phyloP scores from a whole-genome alignment of 2,113 vertebrate genomes.

The Tetrao urogallus region DNA sequence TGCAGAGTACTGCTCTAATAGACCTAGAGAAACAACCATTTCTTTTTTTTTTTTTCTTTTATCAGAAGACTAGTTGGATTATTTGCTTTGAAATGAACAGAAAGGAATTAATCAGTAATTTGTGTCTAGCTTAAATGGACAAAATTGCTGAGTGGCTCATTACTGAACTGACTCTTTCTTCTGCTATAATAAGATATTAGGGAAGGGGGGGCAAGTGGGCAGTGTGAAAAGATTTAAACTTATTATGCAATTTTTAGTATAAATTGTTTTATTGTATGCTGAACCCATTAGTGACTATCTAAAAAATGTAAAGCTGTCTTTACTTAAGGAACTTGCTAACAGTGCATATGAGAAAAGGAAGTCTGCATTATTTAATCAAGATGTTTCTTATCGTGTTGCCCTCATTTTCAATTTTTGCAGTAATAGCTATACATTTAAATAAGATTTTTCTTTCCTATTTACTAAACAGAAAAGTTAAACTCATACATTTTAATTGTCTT shows the following conservation, averaged over 20 bases:
- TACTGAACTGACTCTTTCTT: conserved; percentile 41
- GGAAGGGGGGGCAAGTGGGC: neutral
- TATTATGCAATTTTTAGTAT: conserved; percentile 15
- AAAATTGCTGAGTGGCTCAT: neutral
- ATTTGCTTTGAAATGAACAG: neutral
- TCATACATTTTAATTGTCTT: neutral
- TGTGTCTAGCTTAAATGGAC: neutral
- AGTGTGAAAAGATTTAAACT: neutral
- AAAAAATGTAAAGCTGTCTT: neutral
- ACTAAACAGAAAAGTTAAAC: neutral
- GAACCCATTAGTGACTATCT: neutral
- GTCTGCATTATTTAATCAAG: neutral
- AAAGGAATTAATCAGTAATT: neutral
- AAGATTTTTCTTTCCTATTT: neutral
- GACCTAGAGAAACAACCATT: neutral
- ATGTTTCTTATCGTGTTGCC: neutral
- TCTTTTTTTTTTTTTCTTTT: neutral
- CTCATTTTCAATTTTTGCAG: neutral
- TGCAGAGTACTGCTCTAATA: neutral
- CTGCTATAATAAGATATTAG: conserved; percentile 19
- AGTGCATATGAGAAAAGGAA: neutral
- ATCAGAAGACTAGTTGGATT: neutral
- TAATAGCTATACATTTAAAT: neutral
- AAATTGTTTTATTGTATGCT: neutral
- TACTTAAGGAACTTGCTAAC: neutral